Conservation (phyloP, 1,140 invertebrate genomes). For the Ephestia elutella region DNA sequence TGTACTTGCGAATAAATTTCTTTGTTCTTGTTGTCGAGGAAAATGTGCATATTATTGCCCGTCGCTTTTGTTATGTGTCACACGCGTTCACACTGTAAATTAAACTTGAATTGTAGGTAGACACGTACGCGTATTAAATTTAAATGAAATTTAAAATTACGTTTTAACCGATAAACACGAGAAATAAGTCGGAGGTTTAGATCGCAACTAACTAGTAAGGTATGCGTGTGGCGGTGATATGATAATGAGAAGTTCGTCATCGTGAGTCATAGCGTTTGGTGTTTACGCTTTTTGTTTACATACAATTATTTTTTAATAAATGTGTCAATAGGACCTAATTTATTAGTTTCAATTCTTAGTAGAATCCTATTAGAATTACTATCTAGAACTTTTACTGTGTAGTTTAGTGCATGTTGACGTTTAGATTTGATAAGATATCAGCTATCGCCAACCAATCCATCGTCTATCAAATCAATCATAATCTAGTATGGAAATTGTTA, state of each 20-base stretch:
- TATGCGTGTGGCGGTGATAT: conserved; percentile 58
- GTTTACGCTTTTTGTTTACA: conserved; percentile 69
- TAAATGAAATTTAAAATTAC: conserved; percentile 23
- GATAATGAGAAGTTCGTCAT: conserved; percentile 69
- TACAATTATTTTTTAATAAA: conserved; percentile 20
- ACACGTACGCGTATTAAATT: conserved; percentile 25
- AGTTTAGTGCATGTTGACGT: conserved; percentile 9
- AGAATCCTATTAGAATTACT: not conserved
- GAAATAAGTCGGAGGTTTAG: conserved; percentile 42
- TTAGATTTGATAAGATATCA: not conserved
- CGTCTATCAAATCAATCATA: not conserved
- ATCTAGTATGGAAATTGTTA: not conserved
- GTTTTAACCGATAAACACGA: conserved; percentile 30
- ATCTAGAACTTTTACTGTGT: not conserved
- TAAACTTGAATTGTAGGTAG: conserved; percentile 4
- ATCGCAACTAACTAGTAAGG: conserved; percentile 54
- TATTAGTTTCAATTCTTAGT: not conserved
- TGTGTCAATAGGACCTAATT: not conserved
- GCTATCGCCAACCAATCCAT: not conserved
- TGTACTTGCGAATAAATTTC: conserved; percentile 48
- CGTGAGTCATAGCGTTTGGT: conserved; percentile 67
- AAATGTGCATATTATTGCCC: conserved; percentile 48
- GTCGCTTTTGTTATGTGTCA: conserved; percentile 37
- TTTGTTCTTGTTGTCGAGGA: conserved; percentile 66
- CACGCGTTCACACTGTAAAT: conserved; percentile 37